Evolutionary conservation across 2,113 vertebrate genomes (phyloP), one percentile per base, ranked within the genome.

Genomic region (Halcyon malimbica): DNA sequence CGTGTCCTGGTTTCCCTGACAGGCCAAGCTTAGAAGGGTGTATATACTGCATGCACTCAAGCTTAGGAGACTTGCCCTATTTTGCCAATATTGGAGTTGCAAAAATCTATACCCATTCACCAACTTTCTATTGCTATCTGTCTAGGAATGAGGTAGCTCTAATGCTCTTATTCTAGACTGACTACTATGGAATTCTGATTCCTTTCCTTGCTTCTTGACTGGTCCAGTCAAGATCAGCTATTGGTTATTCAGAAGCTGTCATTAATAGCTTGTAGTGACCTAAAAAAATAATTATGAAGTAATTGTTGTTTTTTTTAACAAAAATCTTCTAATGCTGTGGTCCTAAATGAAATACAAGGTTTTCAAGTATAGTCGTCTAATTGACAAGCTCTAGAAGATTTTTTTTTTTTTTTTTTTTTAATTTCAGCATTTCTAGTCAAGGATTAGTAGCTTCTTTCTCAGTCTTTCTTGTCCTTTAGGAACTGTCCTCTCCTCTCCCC

Each of bases 1-100:
- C 41, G 29, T 53, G 88, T 93, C 68, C 65, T 91, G 65, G 78
- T 91, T 94, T 95, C 81, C 37, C n/a, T 67, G 80, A 31, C 59
- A 65, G 63, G 51, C 89, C 75, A 60, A 65, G 91, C 73, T 83
- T 63, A 62, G 42, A 39, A 62, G 54, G 8, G n/a, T 44, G 31
- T 19, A 13, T 50, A n/a, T 44, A 35, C 75, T 76, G 37, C 33
- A 4, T 35, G 37, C 5, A 3, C 24, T 78, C 9, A 1, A 79
- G 62, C 41, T 77, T 84, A 25, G 78, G 33, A 76, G 70, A 25
- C 41, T 75, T 95, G 73, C 57, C 39, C 20, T 81, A 5, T 4
- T 1, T 39, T 91, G 77, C 56, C 35, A 63, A 0, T 42, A 11
- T 3, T 64, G 48, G 60, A 78, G 26, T 84, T 56, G 18, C 67